Conservation (phyloP, 2,888 invertebrate genomes). For the Caenorhabditis auriculariae region DNA sequence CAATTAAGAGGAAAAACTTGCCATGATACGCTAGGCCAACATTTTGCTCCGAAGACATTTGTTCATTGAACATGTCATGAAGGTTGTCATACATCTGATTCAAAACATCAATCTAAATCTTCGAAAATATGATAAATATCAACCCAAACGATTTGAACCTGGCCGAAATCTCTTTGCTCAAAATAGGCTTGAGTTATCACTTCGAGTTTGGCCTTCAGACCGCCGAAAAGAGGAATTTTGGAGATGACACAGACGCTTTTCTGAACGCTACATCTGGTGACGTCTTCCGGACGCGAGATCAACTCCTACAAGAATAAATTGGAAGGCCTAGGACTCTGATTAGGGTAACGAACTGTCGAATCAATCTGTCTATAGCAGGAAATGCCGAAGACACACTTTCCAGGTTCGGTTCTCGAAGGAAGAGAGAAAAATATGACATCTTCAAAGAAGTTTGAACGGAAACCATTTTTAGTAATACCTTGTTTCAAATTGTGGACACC, state of each 20-base stretch:
- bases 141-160: slow-evolving; percentile 42
- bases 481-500: slow-evolving; percentile 94
- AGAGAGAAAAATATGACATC: slow-evolving; percentile 95
- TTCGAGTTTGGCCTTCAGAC: slow-evolving; percentile 88
- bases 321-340: neutral
- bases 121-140: neutral
- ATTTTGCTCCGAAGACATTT: slow-evolving; percentile 19
- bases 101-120: slow-evolving; percentile 67
- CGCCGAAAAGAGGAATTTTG: slow-evolving; percentile 82
- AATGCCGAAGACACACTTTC: slow-evolving; percentile 87
- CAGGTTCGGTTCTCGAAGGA: slow-evolving; percentile 81
- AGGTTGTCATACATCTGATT: slow-evolving; percentile 89
- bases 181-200: slow-evolving; percentile 96
- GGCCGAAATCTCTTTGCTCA: slow-evolving; percentile 73
- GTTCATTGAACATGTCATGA: slow-evolving; percentile 75
- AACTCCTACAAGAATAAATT: slow-evolving; percentile 76
- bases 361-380: slow-evolving; percentile 97
- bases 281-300: slow-evolving; percentile 86
- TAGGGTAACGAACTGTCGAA: slow-evolving; percentile 66
- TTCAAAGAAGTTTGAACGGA: slow-evolving; percentile 37
- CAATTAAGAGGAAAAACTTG: slow-evolving; percentile 2
- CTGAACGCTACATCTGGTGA: slow-evolving; percentile 94
- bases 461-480: slow-evolving; percentile 59
- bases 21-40: slow-evolving; percentile 20
- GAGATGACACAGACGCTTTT: slow-evolving; percentile 91